Evolutionary conservation across 2,797 vertebrate species (phyloP).

Genomic region (Gambelia wislizenii): DNA sequence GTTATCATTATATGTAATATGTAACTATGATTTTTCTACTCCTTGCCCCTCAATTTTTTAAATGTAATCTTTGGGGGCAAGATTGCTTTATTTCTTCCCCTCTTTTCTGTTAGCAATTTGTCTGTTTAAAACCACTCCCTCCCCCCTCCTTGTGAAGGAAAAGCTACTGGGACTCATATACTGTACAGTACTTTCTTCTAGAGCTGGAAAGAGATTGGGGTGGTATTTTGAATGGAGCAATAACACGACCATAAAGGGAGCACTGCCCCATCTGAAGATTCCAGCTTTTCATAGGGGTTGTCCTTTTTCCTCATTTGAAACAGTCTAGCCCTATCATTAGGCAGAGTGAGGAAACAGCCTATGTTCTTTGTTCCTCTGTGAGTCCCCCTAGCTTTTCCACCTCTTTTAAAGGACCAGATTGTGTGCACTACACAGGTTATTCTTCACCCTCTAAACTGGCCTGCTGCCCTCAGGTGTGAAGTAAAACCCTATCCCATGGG

Average conservation of each 20-base stretch:
- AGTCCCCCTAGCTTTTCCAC: no score
- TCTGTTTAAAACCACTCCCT: background rate
- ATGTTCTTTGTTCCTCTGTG: background rate
- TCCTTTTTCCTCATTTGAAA: background rate
- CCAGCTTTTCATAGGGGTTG: background rate
- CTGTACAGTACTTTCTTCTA: background rate
- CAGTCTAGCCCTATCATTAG: background rate
- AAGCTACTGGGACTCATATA: background rate
- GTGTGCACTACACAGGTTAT: no score
- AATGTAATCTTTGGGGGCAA: background rate
- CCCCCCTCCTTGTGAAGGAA: no score
- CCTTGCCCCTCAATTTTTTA: background rate
- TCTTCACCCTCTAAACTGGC: no score
- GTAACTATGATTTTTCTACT: background rate
- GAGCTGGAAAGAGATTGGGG: background rate
- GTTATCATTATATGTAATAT: background rate
- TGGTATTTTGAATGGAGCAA: background rate
- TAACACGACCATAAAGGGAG: background rate
- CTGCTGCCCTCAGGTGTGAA: no score
- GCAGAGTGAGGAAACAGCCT: background rate
- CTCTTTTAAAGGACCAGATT: no score
- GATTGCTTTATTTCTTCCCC: background rate
- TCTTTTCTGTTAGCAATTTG: background rate
- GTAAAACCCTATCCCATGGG: background rate
- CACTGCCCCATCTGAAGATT: background rate